Percentiles rank a stretch among this genome's conserved stretches.
phyloP scores from a whole-genome alignment of 2,797 vertebrate genomes.

The Squalus acanthias region DNA sequence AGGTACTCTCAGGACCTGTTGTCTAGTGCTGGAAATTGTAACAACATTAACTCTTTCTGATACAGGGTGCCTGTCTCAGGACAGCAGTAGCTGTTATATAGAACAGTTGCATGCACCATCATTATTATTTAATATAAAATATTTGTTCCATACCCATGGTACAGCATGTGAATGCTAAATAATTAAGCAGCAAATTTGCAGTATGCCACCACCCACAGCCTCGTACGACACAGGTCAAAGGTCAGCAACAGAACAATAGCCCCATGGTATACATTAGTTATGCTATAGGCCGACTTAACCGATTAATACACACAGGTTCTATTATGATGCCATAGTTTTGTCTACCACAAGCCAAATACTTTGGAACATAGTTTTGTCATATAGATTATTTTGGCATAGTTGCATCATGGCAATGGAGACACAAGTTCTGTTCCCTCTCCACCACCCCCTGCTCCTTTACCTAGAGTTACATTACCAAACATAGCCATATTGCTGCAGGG shows the following conservation, averaged over 20 bases:
- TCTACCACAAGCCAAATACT: background rate
- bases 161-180: constrained; percentile 13
- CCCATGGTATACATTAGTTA: constrained; percentile 10
- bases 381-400: background rate
- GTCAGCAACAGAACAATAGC: background rate
- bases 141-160: background rate
- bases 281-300: background rate
- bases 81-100: background rate
- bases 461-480: background rate
- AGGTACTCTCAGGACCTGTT: background rate
- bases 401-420: background rate
- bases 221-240: background rate
- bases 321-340: background rate
- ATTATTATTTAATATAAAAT: constrained; percentile 36
- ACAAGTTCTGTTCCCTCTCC: background rate
- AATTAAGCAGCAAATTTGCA: constrained; percentile 14
- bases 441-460: background rate
- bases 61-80: background rate
- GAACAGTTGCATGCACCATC: constrained; percentile 5
- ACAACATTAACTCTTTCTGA: constrained; percentile 15
- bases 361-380: background rate
- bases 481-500: background rate
- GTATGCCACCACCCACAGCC: background rate
- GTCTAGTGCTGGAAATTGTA: background rate
- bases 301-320: background rate